Base-by-base conservation (phyloP, 2,888 invertebrate species). In the Thelaira solivaga region DNA sequence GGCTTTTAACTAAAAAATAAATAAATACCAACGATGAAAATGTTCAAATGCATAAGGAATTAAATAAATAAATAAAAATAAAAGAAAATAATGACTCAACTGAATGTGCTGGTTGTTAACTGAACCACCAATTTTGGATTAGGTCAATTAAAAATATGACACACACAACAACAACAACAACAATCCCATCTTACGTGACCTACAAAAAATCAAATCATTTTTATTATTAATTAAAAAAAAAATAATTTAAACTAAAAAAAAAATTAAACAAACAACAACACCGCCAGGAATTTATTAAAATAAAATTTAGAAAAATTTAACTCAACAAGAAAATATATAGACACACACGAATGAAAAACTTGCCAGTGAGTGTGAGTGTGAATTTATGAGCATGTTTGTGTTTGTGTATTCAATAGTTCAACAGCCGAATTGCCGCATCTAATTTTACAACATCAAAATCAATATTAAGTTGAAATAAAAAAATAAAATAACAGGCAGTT, bases 401-500 rank as follows among this genome's bases (percentile, higher is more conserved):
- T n/a, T n/a, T n/a, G n/a, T n/a, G n/a, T 49, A 22, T 69, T 24
- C 20, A 53, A 65, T 53, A 65, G 65, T 64, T 69, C 67, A 62
- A 62, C 65, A 62, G 72, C 53, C 75, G 81, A 78, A 75, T 80
- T 80, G 81, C 80, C 79, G 81, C 80, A 55, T 57, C 74, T 67
- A 69, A n/a, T 75, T 67, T 71, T 45, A 76, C 64, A 55, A 39
- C 62, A 57, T 68, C 72, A 64, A n/a, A n/a, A 76, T 41, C 47
- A 51, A 67, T 76, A 65, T 65, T 68, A 61, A 74, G 22, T 45
- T 6, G 5, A 36, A 55, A 47, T 26, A 13, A 64, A 55, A 20
- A 53, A 51, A 31, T n/a, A 41, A 11, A 26, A 31, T 10, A 8
- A 24, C 47, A 51, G 29, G 43, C 62, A 80, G 36, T 61, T 51